Conservation (phyloP, 1,140 invertebrate genomes). For the Protaetia brevitarsis region DNA sequence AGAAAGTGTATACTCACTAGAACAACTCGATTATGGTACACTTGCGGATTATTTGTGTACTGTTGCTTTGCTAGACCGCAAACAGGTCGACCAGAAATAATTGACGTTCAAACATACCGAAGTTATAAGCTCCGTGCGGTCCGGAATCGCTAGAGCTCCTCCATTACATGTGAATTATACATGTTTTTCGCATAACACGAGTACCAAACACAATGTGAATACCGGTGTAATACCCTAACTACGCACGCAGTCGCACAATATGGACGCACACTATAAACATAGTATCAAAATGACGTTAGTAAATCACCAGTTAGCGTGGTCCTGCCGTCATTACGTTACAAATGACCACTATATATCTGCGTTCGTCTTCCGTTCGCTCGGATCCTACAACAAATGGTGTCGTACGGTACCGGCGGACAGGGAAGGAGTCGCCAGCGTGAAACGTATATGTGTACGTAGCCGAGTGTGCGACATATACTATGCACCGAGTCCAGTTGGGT, state of each 20-base stretch:
- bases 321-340: conserved; percentile 33
- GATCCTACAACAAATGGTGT: conserved; percentile 32
- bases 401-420: conserved; percentile 21
- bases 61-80: conserved; percentile 1
- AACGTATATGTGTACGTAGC: not conserved
- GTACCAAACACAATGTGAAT: not conserved
- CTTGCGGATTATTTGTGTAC: conserved; percentile 1
- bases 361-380: conserved; percentile 30
- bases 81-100: conserved; percentile 11
- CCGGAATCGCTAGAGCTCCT: not conserved
- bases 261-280: not conserved
- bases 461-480: not conserved
- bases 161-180: not conserved
- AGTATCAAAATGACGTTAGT: conserved; percentile 30
- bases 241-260: not conserved
- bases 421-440: conserved; percentile 5
- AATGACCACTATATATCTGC: conserved; percentile 32
- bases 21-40: not conserved
- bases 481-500: not conserved
- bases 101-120: conserved; percentile 10
- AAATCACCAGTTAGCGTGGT: conserved; percentile 33
- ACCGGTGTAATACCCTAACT: conserved; percentile 1
- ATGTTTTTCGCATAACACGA: not conserved
- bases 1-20: too few species aligned
- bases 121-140: not conserved